phyloP scores from a whole-genome alignment of 2,888 invertebrate species.

The Trachelus stipa region DNA sequence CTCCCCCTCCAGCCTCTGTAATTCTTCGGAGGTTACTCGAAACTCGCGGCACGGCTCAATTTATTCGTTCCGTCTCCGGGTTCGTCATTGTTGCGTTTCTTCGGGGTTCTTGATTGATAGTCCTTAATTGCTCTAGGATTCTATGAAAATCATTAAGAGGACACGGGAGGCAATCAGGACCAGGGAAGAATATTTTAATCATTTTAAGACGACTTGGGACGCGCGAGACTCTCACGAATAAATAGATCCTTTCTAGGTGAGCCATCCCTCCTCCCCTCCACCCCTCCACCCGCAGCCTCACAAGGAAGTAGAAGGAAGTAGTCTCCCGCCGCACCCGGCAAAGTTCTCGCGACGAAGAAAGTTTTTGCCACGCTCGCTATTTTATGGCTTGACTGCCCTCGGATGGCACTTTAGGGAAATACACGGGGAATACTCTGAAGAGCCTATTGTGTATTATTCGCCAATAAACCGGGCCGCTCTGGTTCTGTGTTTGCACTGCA shows the following conservation, averaged over 20 bases:
- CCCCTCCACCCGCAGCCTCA: background rate
- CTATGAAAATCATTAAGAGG: slow-evolving; percentile 41
- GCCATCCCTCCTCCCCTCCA: background rate
- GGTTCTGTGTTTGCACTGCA: slow-evolving; percentile 19
- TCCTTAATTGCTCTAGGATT: slow-evolving; percentile 55
- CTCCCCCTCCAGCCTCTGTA: slow-evolving; percentile 25
- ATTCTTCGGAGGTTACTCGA: slow-evolving; percentile 30
- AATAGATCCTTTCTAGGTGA: background rate
- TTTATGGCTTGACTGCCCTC: slow-evolving; percentile 64
- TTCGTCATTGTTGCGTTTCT: background rate
- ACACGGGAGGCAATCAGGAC: background rate
- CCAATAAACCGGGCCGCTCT: slow-evolving; percentile 49
- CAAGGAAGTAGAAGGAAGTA: background rate
- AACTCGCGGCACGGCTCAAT: background rate
- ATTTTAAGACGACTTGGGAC: background rate
- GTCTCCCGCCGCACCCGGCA: background rate
- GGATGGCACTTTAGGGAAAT: slow-evolving; percentile 66
- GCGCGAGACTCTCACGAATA: too few relatives aligned
- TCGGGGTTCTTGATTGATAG: slow-evolving; percentile 53
- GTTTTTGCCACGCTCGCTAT: slow-evolving; percentile 8
- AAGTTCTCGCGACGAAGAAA: slow-evolving; percentile 1
- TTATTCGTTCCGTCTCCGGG: background rate
- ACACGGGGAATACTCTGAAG: slow-evolving; percentile 37
- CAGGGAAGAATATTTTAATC: background rate
- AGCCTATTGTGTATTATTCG: slow-evolving; percentile 57